Evolutionary conservation across 2,113 vertebrate species (phyloP).

Genomic region (Ammodramus savannarum): DNA sequence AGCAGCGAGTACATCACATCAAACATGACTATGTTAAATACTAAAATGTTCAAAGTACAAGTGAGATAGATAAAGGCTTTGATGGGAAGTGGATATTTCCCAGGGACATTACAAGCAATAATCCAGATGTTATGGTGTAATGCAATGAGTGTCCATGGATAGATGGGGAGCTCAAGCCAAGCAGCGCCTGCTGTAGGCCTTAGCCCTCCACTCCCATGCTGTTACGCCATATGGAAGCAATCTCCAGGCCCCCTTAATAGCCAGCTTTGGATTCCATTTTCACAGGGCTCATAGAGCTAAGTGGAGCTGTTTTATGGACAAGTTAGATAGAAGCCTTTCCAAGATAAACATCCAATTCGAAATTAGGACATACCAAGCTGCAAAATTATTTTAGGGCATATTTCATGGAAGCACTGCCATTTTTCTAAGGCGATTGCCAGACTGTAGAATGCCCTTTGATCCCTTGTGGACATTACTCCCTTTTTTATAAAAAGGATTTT

Average conservation of each 20-base stretch:
- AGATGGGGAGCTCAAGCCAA: conserved; percentile 88
- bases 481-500: conserved; percentile 77
- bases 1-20: conserved; percentile 70
- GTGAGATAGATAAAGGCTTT: conserved; percentile 88
- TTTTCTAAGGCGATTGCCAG: conserved; percentile 89
- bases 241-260: conserved; percentile 93
- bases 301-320: conserved; percentile 98
- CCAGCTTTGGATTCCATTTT: conserved; percentile 94
- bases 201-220: conserved; percentile 89
- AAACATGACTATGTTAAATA: conserved; percentile 76
- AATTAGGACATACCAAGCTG: conserved; percentile 81
- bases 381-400: conserved; percentile 89
- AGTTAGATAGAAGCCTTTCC: conserved; percentile 96
- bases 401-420: conserved; percentile 89
- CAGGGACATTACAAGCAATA: conserved; percentile 96
- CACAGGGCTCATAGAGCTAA: conserved; percentile 95
- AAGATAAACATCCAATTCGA: conserved; percentile 96
- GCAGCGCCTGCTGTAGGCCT: conserved; percentile 82
- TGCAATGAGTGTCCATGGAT: conserved; percentile 93
- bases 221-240: conserved; percentile 98
- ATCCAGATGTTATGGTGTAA: conserved; percentile 98
- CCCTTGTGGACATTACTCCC: conserved; percentile 83
- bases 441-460: conserved; percentile 88
- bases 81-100: conserved; percentile 95
- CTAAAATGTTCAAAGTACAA: conserved; percentile 81